Percentiles rank a stretch among this genome's conserved stretches.
phyloP scores from a whole-genome alignment of 2,888 invertebrate genomes.

The Drosophila siamana region DNA sequence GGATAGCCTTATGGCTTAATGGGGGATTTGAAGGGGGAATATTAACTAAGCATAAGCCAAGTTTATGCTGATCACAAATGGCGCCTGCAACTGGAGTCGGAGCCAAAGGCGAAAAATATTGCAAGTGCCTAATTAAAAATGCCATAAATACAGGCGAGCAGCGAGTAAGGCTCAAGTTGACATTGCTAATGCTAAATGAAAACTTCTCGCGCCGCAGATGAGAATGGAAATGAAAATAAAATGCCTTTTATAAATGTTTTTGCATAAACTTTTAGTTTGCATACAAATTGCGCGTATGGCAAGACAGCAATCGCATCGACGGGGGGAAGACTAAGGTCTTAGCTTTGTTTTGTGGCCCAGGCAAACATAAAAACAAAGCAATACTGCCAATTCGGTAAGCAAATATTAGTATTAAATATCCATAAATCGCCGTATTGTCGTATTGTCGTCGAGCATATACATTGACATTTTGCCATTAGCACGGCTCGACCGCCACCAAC shows the following conservation, averaged over 20 bases:
- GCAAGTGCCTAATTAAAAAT: constrained; percentile 71
- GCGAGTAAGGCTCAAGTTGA: constrained; percentile 37
- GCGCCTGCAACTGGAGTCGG: constrained; percentile 26
- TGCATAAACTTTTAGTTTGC: constrained; percentile 62
- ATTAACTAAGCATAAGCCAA: constrained; percentile 44
- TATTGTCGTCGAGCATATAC: constrained; percentile 13
- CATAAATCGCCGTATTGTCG: constrained; percentile 40
- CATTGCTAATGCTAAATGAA: constrained; percentile 45
- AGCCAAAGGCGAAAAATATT: constrained; percentile 33
- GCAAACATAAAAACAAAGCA: constrained; percentile 34
- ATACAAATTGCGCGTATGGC: constrained; percentile 48
- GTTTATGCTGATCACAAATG: constrained; percentile 44
- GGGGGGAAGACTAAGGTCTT: constrained; percentile 51
- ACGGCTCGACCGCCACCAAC: constrained; percentile 37
- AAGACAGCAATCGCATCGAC: constrained; percentile 32
- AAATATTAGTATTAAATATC: constrained; percentile 47
- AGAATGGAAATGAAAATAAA: constrained; percentile 38
- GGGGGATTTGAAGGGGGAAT: constrained; percentile 6
- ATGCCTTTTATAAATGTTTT: constrained; percentile 56
- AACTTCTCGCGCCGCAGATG: too few relatives aligned
- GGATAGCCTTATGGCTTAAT: constrained; percentile 61
- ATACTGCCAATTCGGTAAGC: constrained; percentile 49
- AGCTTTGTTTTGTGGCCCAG: constrained; percentile 23
- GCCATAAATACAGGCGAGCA: constrained; percentile 58
- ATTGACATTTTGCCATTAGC: constrained; percentile 49